A percentile compares a stretch with the other conserved stretches of the same genome.
These are phyloP conservation scores for Actinostola sp. DNA, from an alignment of 92 coral and sea anemone species.

Conservation along the genomic window DNA sequence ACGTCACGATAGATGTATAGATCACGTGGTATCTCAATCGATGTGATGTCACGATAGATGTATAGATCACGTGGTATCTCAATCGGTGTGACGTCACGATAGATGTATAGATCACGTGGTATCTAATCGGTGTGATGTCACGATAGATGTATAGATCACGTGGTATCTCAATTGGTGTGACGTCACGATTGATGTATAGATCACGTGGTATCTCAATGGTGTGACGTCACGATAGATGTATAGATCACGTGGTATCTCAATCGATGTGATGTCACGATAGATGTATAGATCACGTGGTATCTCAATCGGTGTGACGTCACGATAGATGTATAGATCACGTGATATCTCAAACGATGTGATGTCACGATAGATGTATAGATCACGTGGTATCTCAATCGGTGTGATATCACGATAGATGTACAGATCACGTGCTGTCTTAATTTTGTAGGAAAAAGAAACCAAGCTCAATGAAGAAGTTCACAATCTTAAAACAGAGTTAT, in stretches of 20 bases:
- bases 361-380: too few species aligned
- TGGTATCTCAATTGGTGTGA: not conserved
- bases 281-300: not conserved
- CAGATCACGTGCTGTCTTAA: not conserved
- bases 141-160: not conserved
- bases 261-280: not conserved
- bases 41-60: not conserved
- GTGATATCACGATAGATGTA: not conserved
- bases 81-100: not conserved
- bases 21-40: not conserved
- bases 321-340: not conserved
- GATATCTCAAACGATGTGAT: not conserved
- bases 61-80: not conserved
- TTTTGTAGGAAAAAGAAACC: slow-evolving; percentile 66
- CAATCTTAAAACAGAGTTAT: slow-evolving; percentile 70
- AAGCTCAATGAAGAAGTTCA: slow-evolving; percentile 80
- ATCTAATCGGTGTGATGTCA: not conserved
- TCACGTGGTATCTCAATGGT: not conserved
- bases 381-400: not conserved
- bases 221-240: not conserved
- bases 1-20: too few species aligned
- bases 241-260: not conserved
- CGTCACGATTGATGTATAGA: too few species aligned
- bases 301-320: not conserved
- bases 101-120: not conserved